Evolutionary conservation across 2,888 invertebrate genomes (phyloP).

Genomic region (Cyaniris semiargus): DNA sequence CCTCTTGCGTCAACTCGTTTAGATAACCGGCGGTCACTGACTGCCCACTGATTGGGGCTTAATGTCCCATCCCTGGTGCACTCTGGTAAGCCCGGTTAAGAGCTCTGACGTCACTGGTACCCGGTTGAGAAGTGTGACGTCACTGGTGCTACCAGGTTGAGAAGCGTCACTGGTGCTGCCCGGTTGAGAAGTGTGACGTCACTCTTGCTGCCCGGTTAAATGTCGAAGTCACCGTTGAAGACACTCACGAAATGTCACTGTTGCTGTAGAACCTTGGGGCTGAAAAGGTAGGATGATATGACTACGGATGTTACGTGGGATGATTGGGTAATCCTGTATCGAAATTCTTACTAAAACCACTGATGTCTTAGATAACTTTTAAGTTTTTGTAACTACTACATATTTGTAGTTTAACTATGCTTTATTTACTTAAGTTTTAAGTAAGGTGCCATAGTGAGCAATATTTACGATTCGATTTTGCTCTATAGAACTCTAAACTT

Average conservation of each 20-base stretch:
- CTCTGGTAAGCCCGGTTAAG: not conserved
- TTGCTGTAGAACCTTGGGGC: not conserved
- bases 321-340: not conserved
- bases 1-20: conserved; percentile 44
- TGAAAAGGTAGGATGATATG: not conserved
- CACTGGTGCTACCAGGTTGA: not conserved
- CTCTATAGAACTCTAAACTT: too few species aligned
- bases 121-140: not conserved
- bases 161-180: not conserved
- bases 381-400: too few species aligned
- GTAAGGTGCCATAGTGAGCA: too few species aligned
- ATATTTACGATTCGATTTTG: too few species aligned
- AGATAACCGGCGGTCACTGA: conserved; percentile 40
- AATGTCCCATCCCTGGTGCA: conserved; percentile 11
- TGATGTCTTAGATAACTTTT: not conserved
- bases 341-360: not conserved
- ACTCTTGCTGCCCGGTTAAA: not conserved
- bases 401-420: too few species aligned
- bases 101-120: not conserved
- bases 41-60: conserved; percentile 2
- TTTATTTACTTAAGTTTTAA: too few species aligned
- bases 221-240: not conserved
- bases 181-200: not conserved
- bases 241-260: conserved; percentile 20
- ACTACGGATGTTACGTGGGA: not conserved